Evolutionary conservation across 2,113 vertebrate genomes (phyloP), one percentile per base, ranked within the genome.

Genomic region (Megaleporinus macrocephalus): DNA sequence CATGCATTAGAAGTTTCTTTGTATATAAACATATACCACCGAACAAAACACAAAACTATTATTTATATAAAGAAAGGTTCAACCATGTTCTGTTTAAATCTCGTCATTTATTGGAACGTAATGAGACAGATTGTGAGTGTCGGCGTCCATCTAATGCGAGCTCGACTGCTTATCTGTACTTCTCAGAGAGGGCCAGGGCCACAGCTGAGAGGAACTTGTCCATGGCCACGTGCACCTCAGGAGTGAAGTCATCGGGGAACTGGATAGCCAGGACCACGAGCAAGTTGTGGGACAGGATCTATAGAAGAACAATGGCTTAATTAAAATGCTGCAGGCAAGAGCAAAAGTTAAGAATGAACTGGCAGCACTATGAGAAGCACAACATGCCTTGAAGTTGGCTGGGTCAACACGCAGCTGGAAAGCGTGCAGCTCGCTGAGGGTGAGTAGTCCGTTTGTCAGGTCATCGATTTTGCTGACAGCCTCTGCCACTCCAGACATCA

Each of bases 321-420:
- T 26, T n/a, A 29, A 27, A 79, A 18, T 0, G 44, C 33, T 18
- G 14, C 4, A 71, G 26, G 55, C 9, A n/a, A 18, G 27, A 71
- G 7, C 13, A 71, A 20, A 3, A 27, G 9, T 44, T 10, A 10
- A 44, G 41, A 44, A 44, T 4, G 10, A 44, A 44, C 41, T 49
- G 2, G 26, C 6, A 0, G 27, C 13, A 16, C 9, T 10, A 30
- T 0, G 1, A 13, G 49, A 15, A 51, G 66, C 12, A 24, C 1
- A 22, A 44, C 36, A 88, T 88, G 96, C 96, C 91, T 92, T 95
- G 89, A 97, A 97, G 94, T 97, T 97, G 69, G 94, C 92, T 0
- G 96, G 95, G 80, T 97, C 96, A 83, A 97, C 94, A 44, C 95
- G 90, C 62, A 97, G 93, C 78, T 94, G 88, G 88, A 94, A 95